phyloP scores from a whole-genome alignment of 1,140 invertebrate genomes.

The Neotoxoptera formosana region DNA sequence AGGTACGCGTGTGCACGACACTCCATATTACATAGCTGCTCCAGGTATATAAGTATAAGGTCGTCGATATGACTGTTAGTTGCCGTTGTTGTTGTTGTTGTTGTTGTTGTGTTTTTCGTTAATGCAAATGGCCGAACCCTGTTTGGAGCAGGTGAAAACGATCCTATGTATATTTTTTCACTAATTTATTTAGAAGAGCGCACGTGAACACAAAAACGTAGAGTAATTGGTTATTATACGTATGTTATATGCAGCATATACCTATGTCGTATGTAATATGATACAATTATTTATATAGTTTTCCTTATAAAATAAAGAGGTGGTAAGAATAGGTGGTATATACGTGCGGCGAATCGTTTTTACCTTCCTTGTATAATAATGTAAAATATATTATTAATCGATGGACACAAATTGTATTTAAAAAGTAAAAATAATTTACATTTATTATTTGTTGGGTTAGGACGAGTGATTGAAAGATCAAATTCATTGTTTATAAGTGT shows the following conservation, averaged over 20 bases:
- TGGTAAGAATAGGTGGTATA: not conserved
- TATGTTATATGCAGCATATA: not conserved
- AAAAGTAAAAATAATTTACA: not conserved
- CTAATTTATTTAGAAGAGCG: not conserved
- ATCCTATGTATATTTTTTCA: not conserved
- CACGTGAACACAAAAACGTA: not conserved
- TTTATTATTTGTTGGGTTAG: not conserved
- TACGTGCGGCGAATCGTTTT: not conserved
- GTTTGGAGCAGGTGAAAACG: conserved; percentile 4
- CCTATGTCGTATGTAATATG: not conserved
- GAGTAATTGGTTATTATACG: not conserved
- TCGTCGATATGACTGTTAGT: not conserved
- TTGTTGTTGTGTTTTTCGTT: conserved; percentile 14
- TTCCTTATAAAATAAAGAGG: not conserved
- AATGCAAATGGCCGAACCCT: not conserved
- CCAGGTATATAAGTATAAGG: not conserved
- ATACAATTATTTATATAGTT: not conserved
- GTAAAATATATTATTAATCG: not conserved
- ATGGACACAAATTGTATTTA: not conserved
- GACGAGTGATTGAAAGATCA: not conserved
- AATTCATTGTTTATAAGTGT: not conserved
- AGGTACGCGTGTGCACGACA: not conserved
- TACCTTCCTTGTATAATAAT: not conserved
- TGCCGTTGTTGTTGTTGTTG: not conserved
- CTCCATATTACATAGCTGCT: not conserved